Evolutionary conservation across 1,140 invertebrate genomes (phyloP), one percentile per base, ranked within the genome.

Genomic region (Drosophila subobscura): DNA sequence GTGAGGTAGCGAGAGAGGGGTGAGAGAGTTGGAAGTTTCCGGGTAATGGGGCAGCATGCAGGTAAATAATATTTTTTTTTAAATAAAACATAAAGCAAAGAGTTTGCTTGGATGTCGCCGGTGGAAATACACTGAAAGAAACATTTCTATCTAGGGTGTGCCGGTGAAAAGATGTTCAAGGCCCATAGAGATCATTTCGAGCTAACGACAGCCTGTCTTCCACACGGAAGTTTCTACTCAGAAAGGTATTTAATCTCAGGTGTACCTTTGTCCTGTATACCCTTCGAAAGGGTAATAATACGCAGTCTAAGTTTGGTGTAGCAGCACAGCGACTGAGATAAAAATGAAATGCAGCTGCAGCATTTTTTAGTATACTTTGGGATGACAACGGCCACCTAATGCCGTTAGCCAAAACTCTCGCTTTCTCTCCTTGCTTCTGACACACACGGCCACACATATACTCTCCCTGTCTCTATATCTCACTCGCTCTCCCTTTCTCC

Each of bases 291-390:
- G 10, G 33, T 37, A 37, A 12, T 12, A 10, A 4, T 37, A 37
- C 12, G 10, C 33, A 12, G 2, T 29, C 0, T 29, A 7, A 7
- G 27, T 29, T 5, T 29, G 7, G 29, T 7, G 33, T 37, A 45
- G 27, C 49, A 45, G 27, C 22, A 16, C 33, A 16, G 60, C 53
- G 20, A 51, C 41, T 49, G 46, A 79, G 76, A 79, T 79, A 75
- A 67, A 74, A 77, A 47, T 77, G 54, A 86, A 85, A 66, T 81
- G 79, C 68, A 74, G 64, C 60, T 51, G 44, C 63, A 85, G 73
- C 75, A 86, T 70, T 81, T 81, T 85, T 77, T 68, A 41, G 59
- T 54, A 61, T 76, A 58, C 66, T 73, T 64, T 50, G 52, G 58
- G 58, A 64, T 47, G 71, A 47, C 71, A 73, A 52, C 50, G 46